phyloP scores from a whole-genome alignment of 1,140 invertebrate species.

The Dendroctonus ponderosae region DNA sequence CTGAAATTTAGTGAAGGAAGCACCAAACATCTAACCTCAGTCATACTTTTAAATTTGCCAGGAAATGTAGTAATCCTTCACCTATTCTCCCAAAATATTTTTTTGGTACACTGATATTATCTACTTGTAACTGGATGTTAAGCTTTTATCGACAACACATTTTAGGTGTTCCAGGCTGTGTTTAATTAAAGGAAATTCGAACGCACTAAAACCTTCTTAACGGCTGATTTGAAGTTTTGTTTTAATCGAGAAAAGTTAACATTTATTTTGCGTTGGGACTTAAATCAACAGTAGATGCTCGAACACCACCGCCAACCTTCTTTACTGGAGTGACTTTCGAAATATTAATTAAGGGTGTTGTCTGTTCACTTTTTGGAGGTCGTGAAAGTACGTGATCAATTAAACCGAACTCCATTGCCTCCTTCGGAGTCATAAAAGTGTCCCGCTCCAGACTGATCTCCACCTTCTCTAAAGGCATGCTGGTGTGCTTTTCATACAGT shows the following conservation, averaged over 20 bases:
- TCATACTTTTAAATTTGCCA: no score
- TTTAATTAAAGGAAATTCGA: constrained; percentile 24
- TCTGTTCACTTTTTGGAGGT: constrained; percentile 20
- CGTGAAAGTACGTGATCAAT: constrained; percentile 83
- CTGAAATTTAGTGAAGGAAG: no score
- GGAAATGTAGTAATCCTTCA: no score
- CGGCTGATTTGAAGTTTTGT: no score
- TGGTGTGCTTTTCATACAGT: constrained; percentile 92
- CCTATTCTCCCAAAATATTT: constrained; percentile 14
- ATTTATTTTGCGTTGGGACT: no score
- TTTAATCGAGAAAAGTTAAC: no score
- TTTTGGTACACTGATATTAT: constrained; percentile 15
- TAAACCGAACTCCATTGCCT: constrained; percentile 91
- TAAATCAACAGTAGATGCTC: no score
- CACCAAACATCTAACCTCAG: no score
- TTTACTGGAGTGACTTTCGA: no score
- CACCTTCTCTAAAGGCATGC: constrained; percentile 72
- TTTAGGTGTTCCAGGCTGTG: constrained; percentile 2
- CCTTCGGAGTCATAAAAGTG: constrained; percentile 86
- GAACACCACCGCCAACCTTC: no score
- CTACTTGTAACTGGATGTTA: not conserved
- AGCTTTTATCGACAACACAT: constrained; percentile 1
- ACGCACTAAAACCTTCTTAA: constrained; percentile 1
- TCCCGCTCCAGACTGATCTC: constrained; percentile 88
- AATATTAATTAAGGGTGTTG: no score